Percentiles rank a stretch among this genome's conserved stretches.
phyloP scores from a whole-genome alignment of 2,797 vertebrate species.

The Sebastes steindachneri region DNA sequence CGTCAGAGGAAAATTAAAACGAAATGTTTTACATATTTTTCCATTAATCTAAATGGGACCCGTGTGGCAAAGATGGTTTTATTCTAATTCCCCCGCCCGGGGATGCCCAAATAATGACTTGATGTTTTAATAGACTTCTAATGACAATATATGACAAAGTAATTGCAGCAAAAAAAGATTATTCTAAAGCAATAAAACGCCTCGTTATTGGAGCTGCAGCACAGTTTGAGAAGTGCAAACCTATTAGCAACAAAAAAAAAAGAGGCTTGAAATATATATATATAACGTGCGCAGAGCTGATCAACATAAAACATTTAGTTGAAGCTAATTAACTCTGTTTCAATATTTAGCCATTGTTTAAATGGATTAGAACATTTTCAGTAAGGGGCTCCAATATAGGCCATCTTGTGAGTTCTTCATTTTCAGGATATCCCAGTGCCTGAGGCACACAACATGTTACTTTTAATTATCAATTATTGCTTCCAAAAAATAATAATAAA shows the following conservation, averaged over 20 bases:
- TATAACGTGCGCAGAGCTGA: slow-evolving; percentile 29
- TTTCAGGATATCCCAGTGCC: slow-evolving; percentile 17
- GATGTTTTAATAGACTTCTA: slow-evolving; percentile 91
- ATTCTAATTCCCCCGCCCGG: slow-evolving; percentile 89
- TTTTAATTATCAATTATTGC: slow-evolving; percentile 3
- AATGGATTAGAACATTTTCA: slow-evolving; percentile 23
- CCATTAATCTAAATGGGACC: slow-evolving; percentile 95
- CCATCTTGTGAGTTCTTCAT: neutral
- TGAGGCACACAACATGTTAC: slow-evolving; percentile 11
- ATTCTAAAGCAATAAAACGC: slow-evolving; percentile 80
- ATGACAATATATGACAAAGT: slow-evolving; percentile 89
- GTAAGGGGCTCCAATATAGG: neutral
- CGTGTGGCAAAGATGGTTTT: slow-evolving; percentile 89
- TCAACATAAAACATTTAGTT: slow-evolving; percentile 45
- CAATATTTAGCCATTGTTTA: slow-evolving; percentile 42
- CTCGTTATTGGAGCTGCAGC: slow-evolving; percentile 74
- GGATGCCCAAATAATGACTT: slow-evolving; percentile 89
- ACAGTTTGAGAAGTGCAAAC: slow-evolving; percentile 68
- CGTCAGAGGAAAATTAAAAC: slow-evolving; percentile 88
- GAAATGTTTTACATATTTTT: slow-evolving; percentile 93
- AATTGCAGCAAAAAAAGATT: slow-evolving; percentile 85
- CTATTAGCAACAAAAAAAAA: slow-evolving; percentile 53
- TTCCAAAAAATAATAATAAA: neutral
- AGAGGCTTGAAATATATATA: slow-evolving; percentile 44
- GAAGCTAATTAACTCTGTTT: slow-evolving; percentile 54